Conservation (phyloP, 2,797 vertebrate genomes). For the Tokudaia muenninki region DNA sequence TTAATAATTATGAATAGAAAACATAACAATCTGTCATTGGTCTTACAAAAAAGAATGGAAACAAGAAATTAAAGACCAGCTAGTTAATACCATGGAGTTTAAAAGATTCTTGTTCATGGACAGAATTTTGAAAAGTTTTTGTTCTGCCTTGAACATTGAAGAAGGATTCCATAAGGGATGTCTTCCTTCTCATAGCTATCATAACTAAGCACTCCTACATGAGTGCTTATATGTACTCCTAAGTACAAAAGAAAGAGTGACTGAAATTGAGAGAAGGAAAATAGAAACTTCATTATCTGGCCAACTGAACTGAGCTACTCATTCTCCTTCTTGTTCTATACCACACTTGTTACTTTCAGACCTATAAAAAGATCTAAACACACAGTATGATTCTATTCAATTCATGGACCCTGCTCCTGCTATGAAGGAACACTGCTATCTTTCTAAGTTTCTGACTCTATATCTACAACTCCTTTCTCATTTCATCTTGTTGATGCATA, state of each 20-base stretch:
- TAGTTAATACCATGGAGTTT: neutral
- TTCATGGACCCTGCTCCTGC: neutral
- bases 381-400: neutral
- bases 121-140: neutral
- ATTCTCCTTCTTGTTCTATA: neutral
- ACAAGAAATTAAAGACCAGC: neutral
- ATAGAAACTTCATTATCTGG: neutral
- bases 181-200: neutral
- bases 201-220: neutral
- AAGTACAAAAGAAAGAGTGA: neutral
- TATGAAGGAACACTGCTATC: neutral
- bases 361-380: neutral
- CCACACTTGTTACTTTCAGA: neutral
- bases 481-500: neutral
- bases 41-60: neutral
- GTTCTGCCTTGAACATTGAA: neutral
- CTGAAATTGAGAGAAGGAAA: neutral
- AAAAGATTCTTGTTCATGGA: neutral
- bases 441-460: neutral
- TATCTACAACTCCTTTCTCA: neutral
- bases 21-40: neutral
- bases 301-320: neutral
- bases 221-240: too few species aligned
- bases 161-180: neutral
- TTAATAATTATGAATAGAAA: neutral